Conservation (phyloP, 2,888 invertebrate genomes). For the Esperia sulphurella region DNA sequence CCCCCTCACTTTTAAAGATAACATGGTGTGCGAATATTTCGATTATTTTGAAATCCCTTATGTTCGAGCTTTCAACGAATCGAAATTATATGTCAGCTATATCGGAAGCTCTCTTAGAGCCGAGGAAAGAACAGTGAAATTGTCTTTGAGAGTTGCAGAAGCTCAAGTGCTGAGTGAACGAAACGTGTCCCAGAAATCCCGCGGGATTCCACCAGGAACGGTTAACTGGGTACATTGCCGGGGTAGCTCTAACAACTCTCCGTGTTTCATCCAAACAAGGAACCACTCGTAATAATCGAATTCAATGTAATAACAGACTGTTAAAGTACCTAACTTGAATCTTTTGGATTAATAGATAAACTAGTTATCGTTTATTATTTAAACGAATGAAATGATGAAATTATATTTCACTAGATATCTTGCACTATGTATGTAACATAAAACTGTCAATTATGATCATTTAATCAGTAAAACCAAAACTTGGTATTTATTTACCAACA, state of each 20-base stretch:
- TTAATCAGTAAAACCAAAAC: no score
- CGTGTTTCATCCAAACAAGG: no score
- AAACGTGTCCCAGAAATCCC: conserved; percentile 57
- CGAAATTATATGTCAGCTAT: conserved; percentile 51
- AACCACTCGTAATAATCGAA: no score
- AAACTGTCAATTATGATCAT: no score
- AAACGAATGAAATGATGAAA: no score
- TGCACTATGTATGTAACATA: no score
- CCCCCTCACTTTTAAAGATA: neutral
- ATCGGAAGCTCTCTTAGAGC: conserved; percentile 42
- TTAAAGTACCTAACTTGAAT: no score
- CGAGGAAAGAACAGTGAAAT: conserved; percentile 51
- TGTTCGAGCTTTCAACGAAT: conserved; percentile 23
- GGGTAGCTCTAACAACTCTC: conserved; percentile 4
- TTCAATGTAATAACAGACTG: no score
- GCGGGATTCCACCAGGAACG: conserved; percentile 41
- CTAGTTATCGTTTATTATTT: no score
- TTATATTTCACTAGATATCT: no score
- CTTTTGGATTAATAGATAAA: no score
- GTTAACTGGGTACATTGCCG: conserved; percentile 58
- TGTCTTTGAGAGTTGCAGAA: conserved; percentile 59
- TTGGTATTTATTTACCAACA: no score
- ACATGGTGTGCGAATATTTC: conserved; percentile 14
- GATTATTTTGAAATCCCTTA: conserved; percentile 5
- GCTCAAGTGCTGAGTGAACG: conserved; percentile 58